Percentiles rank a stretch among this genome's conserved stretches.
phyloP scores from a whole-genome alignment of 2,888 invertebrate species.

The Sminthurinus aureus region DNA sequence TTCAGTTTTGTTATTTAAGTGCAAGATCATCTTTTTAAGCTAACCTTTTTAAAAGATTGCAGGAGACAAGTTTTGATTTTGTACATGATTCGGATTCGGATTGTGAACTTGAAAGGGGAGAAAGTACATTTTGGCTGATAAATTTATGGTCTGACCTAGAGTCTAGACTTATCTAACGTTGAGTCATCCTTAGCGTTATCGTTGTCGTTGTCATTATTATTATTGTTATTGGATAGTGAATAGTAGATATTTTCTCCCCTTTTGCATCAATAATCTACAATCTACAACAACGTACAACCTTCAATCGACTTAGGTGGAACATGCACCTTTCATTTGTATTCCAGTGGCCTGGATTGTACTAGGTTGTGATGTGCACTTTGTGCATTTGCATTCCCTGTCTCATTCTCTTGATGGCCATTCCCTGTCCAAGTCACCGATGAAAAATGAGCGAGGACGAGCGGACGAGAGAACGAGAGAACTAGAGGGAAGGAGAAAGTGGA shows the following conservation, averaged over 20 bases:
- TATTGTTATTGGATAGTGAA: too few species aligned
- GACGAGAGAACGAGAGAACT: background rate
- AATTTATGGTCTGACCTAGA: background rate
- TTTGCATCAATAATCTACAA: background rate
- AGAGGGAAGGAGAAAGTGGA: background rate
- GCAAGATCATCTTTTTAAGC: too few species aligned
- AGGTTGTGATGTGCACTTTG: background rate
- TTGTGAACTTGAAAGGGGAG: background rate
- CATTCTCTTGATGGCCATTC: too few species aligned
- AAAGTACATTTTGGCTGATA: background rate
- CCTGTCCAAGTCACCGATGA: too few species aligned
- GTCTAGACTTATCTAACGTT: background rate
- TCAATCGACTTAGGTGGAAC: background rate
- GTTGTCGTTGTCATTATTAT: too few species aligned
- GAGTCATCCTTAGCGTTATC: too few species aligned
- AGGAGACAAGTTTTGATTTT: background rate
- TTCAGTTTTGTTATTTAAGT: too few species aligned
- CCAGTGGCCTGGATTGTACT: background rate
- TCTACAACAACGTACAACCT: too few species aligned
- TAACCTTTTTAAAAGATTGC: too few species aligned
- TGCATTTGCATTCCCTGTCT: background rate
- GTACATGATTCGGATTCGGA: background rate
- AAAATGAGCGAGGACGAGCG: background rate
- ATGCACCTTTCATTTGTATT: background rate
- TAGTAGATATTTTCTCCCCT: background rate